A percentile compares a stretch with the other conserved stretches of the same genome.
phyloP scores from a whole-genome alignment of 2,113 vertebrate genomes.

The Vimba vimba region DNA sequence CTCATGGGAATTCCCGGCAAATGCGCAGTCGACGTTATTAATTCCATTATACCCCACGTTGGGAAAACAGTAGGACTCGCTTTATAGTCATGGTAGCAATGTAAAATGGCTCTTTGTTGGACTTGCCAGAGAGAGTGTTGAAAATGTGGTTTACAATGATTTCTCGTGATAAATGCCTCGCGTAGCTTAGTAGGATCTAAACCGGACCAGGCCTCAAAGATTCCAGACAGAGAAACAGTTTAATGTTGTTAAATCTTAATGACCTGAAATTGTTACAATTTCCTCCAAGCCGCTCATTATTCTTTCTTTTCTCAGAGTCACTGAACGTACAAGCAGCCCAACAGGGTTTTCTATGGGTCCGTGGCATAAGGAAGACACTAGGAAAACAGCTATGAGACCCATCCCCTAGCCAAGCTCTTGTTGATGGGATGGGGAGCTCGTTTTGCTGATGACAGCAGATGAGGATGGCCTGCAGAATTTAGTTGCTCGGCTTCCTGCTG shows the following conservation, averaged over 20 bases:
- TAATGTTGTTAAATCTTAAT: constrained; percentile 66
- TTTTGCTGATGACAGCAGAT: constrained; percentile 64
- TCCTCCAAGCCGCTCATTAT: constrained; percentile 63
- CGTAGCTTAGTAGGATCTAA: constrained; percentile 68
- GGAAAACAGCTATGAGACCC: constrained; percentile 46
- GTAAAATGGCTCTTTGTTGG: constrained; percentile 67
- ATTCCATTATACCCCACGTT: constrained; percentile 72
- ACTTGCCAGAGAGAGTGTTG: constrained; percentile 47
- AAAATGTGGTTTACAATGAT: constrained; percentile 69
- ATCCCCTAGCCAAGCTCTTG: background rate
- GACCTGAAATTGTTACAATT: constrained; percentile 66
- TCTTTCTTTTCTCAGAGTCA: constrained; percentile 18
- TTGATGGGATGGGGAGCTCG: constrained; percentile 37
- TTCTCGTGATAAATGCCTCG: constrained; percentile 70
- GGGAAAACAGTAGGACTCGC: constrained; percentile 68
- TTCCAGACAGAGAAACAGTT: constrained; percentile 55
- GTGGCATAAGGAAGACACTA: constrained; percentile 56
- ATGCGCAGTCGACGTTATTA: constrained; percentile 70
- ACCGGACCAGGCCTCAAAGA: constrained; percentile 67
- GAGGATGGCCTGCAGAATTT: constrained; percentile 72
- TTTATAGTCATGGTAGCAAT: constrained; percentile 62
- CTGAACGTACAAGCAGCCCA: background rate
- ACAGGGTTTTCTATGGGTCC: constrained; percentile 34
- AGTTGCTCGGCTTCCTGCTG: constrained; percentile 70
- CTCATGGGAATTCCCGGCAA: constrained; percentile 64